Base-by-base conservation (phyloP, 2,888 invertebrate species). In the Caenorhabditis sp. region DNA sequence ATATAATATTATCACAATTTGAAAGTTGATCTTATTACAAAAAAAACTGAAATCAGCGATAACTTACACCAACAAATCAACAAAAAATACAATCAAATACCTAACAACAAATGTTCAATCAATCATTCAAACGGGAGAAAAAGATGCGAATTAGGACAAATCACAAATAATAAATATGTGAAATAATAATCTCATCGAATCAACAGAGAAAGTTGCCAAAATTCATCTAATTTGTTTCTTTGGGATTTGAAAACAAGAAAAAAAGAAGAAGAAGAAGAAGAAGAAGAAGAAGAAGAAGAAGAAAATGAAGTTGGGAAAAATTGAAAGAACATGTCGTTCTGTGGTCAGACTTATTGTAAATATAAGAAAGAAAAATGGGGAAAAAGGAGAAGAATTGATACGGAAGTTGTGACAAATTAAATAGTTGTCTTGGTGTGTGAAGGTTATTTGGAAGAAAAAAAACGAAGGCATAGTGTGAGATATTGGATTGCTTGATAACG, bases 141-240 rank as follows among this genome's bases (percentile, higher is more conserved):
- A 50, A 64, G 27, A 38, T 57, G 36, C 3, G 43, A 43, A 43
- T 43, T 43, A 43, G 36, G 62, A 56, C 60, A 59, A 38, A 43
- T 59, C 21, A 59, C 3, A 21, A 43, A 59, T 21, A 59, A 59
- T 59, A 21, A 23, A 59, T 23, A 38, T 57, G 17, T 10, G 12
- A 4, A 23, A 27, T 38, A 2, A 17, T 59, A 59, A 59, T 43
- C 25, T 23, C 23, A 59, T 59, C 43, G 43, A 52, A 52, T 52
- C 26, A 59, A 10, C n/a, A 20, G 59, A 31, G 38, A 58, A 58
- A 20, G 10, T 52, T 27, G 50, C n/a, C 20, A 67, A 63, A 59
- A 52, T 31, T 53, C 43, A 54, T 50, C 49, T 57, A 14, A n/a
- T 27, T 63, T 26, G 43, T 49, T 25, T 57, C 31, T 61, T 62